phyloP scores from a whole-genome alignment of 2,888 invertebrate species.

The Sminthurinus aureus region DNA sequence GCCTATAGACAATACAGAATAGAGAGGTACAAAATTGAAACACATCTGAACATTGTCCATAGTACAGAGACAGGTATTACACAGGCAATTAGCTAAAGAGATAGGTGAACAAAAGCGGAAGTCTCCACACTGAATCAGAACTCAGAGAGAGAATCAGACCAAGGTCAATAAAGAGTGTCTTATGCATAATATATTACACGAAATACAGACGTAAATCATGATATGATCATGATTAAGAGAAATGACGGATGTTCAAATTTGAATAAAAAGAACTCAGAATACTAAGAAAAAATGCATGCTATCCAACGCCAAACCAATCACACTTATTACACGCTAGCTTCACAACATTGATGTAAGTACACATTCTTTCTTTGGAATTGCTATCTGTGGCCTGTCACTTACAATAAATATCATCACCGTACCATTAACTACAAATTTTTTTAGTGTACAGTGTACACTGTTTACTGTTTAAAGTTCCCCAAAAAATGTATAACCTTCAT shows the following conservation, averaged over 20 bases:
- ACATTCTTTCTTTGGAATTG: neutral
- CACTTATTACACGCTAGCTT: neutral
- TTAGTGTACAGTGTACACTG: no score
- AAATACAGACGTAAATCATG: neutral
- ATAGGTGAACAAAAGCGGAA: no score
- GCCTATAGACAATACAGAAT: neutral
- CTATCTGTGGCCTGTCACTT: neutral
- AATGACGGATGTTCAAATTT: neutral
- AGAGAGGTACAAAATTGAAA: neutral
- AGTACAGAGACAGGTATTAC: no score
- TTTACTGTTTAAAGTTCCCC: no score
- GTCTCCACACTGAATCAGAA: no score
- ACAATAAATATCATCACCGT: no score
- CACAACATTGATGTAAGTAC: neutral
- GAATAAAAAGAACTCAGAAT: neutral
- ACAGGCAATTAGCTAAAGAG: no score
- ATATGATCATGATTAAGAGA: neutral
- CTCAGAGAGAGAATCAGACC: neutral
- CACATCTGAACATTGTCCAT: neutral
- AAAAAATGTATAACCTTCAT: no score
- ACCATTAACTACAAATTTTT: no score
- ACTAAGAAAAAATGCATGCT: neutral
- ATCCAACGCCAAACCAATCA: neutral
- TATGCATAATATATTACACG: no score
- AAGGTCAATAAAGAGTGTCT: neutral